Conservation (phyloP, 2,113 vertebrate genomes). For the Butorides virescens region DNA sequence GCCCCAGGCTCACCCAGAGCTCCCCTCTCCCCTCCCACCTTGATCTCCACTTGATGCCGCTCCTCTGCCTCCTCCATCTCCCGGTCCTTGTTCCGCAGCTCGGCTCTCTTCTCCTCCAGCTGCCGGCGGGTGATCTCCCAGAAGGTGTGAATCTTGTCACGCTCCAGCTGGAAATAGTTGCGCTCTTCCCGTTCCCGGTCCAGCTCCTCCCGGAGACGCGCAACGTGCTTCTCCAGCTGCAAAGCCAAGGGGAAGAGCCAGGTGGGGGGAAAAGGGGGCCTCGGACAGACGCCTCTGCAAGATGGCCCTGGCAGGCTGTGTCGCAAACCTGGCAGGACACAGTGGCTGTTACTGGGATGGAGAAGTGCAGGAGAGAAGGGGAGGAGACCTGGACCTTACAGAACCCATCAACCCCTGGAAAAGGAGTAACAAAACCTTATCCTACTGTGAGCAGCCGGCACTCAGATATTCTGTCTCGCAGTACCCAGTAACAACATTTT, state of each 20-base stretch:
- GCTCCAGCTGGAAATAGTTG: constrained; percentile 92
- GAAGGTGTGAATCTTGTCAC: constrained; percentile 86
- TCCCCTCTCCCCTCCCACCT: constrained; percentile 68
- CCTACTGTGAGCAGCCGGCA: not conserved
- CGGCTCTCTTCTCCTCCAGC: constrained; percentile 83
- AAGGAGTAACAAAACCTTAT: not conserved
- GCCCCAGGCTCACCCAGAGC: not conserved
- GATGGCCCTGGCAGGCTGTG: accelerated
- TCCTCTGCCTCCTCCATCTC: constrained; percentile 88
- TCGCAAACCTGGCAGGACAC: not conserved
- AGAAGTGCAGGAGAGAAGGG: not conserved
- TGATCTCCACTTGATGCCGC: constrained; percentile 88
- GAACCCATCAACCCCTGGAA: not conserved
- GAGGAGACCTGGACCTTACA: not conserved
- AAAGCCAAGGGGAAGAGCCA: not conserved
- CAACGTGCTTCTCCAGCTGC: constrained; percentile 86
- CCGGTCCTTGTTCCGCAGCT: constrained; percentile 81
- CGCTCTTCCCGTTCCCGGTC: constrained; percentile 90
- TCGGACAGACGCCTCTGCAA: accelerated
- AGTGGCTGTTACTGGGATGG: not conserved
- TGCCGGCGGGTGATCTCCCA: constrained; percentile 85
- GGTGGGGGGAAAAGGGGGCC: not conserved
- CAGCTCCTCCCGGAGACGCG: constrained; percentile 83
- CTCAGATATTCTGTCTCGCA: not conserved
- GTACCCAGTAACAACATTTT: not conserved